Evolutionary conservation across 2,797 vertebrate genomes (phyloP).

Genomic region (Staurois parvus): DNA sequence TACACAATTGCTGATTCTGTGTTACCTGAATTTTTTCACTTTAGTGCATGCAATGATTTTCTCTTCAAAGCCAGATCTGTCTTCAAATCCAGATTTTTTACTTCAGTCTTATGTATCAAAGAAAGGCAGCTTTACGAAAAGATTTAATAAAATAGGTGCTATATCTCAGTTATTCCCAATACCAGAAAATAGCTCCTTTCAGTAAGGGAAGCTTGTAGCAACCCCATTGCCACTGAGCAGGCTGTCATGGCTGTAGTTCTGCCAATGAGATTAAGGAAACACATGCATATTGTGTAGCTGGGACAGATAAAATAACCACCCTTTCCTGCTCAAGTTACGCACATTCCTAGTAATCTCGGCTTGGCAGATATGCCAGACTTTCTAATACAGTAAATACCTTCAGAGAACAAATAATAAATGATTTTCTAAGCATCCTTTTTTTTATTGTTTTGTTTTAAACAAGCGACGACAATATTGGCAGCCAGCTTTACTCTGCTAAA

Average conservation of each 20-base stretch:
- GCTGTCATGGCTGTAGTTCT: not conserved
- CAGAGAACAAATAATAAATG: not conserved
- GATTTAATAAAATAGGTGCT: too few relatives aligned
- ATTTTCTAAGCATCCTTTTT: not conserved
- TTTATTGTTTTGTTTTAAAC: not conserved
- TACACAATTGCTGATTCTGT: too few relatives aligned
- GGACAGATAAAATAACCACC: not conserved
- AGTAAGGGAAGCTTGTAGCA: too few relatives aligned
- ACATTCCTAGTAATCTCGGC: not conserved
- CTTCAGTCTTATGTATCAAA: too few relatives aligned
- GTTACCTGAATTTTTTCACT: too few relatives aligned
- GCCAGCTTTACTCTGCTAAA: not conserved
- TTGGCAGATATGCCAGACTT: not conserved
- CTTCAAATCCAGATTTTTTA: too few relatives aligned
- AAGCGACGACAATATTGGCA: not conserved
- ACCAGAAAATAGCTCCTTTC: too few relatives aligned
- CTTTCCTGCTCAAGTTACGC: not conserved
- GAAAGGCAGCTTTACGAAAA: too few relatives aligned
- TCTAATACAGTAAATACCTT: not conserved
- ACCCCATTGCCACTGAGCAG: not conserved
- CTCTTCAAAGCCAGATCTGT: too few relatives aligned
- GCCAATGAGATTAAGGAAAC: not conserved
- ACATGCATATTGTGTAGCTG: not conserved
- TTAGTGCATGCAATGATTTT: too few relatives aligned
- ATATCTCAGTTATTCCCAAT: too few relatives aligned